Percentiles rank a stretch among this genome's conserved stretches.
Evolutionary conservation across 1,140 invertebrate genomes (phyloP).

Genomic region (Rhynchophorus ferrugineus): DNA sequence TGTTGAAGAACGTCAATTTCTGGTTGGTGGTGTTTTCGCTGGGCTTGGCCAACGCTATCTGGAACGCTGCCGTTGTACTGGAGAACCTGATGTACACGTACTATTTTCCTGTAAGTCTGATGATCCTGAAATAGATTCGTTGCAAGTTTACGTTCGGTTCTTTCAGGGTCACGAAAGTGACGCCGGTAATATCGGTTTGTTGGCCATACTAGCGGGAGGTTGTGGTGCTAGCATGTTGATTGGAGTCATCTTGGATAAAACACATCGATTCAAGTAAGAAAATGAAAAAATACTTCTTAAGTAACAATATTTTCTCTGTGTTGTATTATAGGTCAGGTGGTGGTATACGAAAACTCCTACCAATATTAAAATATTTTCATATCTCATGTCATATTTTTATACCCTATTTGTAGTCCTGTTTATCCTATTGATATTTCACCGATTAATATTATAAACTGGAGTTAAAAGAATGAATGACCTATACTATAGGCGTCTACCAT

Average conservation of each 20-base stretch:
- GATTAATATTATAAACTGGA: too few relatives aligned
- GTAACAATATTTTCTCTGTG: too few relatives aligned
- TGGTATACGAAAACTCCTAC: too few relatives aligned
- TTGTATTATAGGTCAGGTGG: too few relatives aligned
- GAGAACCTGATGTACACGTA: slow-evolving; percentile 24
- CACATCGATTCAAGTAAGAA: slow-evolving; percentile 29
- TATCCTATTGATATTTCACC: too few relatives aligned
- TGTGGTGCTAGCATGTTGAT: slow-evolving; percentile 27
- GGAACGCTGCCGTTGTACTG: slow-evolving; percentile 22
- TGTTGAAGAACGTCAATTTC: slow-evolving; percentile 24
- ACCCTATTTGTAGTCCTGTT: too few relatives aligned
- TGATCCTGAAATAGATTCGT: neutral
- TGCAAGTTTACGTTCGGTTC: neutral
- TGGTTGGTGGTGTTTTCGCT: slow-evolving; percentile 19
- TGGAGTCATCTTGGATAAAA: slow-evolving; percentile 29
- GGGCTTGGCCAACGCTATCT: slow-evolving; percentile 22
- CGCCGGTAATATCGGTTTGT: slow-evolving; percentile 19
- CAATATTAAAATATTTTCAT: too few relatives aligned
- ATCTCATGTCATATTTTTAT: too few relatives aligned
- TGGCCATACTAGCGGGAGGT: slow-evolving; percentile 23
- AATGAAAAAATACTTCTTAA: too few relatives aligned
- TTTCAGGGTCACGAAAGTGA: slow-evolving; percentile 24
- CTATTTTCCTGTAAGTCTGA: slow-evolving; percentile 27
- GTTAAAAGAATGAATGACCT: too few relatives aligned
- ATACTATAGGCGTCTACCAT: too few relatives aligned